Base-by-base conservation (phyloP, 2,797 vertebrate species). In the Cetoscarus ocellatus region DNA sequence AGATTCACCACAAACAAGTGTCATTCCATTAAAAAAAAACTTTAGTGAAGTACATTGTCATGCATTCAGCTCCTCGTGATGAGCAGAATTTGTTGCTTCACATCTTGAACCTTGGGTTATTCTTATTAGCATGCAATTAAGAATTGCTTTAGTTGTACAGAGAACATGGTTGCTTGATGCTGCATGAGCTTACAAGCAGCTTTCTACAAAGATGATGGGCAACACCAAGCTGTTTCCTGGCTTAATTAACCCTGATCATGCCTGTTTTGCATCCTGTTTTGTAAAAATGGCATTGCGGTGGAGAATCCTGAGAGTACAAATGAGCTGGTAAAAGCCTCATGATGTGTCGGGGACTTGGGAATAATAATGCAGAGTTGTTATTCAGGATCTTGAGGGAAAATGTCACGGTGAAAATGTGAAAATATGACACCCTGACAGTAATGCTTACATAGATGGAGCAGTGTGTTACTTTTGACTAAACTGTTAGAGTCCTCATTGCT, bases 61-160 rank as follows among this genome's bases (percentile, higher is more conserved):
- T 18, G 43, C 55, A 67, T 80, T 78, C 61, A 7, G 12, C 48
- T 65, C 44, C 59, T 45, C 62, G 61, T 60, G 82, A 73, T 54
- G 51, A 77, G 61, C 55, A 39, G 36, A 53, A 55, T 70, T 57
- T 53, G 47, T 67, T 56, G 65, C 61, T 60, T 78, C 42, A 43
- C 27, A 66, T 78, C 64, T 73, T 76, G 73, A 87, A 88, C 80
- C 55, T 5, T 39, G n/a, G 88, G 86, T 87, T 81, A 60, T 51
- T 84, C 66, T 72, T 81, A 87, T 91, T 88, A 90, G 80, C 80
- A 88, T 82, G 77, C 54, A 85, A 90, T 88, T 88, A 88, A 67
- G 49, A 86, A 62, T 61, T 14, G 27, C 55, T 61, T 86, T 67
- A 70, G 50, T 52, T 53, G 43, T 47, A 47, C 17, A 67, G 67